These are phyloP conservation scores for Lagopus leucura DNA, from an alignment of 2,113 vertebrate genomes.

Conservation along the genomic window DNA sequence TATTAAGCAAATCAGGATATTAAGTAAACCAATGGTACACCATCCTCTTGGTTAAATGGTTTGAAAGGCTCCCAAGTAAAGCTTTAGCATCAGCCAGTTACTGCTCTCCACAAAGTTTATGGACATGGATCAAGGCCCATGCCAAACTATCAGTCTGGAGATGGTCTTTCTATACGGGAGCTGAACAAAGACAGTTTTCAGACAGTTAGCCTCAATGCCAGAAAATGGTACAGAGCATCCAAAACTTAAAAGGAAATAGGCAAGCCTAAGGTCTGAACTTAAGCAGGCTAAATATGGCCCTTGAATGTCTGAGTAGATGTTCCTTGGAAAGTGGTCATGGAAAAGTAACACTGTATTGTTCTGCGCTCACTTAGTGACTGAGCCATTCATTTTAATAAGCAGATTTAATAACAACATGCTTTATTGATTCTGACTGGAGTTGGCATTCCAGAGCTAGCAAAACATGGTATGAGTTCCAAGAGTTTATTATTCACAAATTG, in stretches of 20 bases:
- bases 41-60: background rate
- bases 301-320: background rate
- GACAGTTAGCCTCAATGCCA: background rate
- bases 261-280: background rate
- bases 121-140: background rate
- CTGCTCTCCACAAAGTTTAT: background rate
- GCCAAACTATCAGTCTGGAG: background rate
- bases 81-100: background rate
- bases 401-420: background rate
- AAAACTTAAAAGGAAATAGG: background rate
- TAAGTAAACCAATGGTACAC: background rate
- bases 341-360: background rate
- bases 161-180: background rate
- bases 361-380: background rate
- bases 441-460: background rate
- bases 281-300: background rate
- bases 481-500: background rate
- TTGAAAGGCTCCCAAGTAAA: background rate
- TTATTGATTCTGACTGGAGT: background rate
- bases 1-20: background rate
- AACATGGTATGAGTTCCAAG: background rate
- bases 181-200: background rate
- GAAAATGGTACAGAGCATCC: background rate
- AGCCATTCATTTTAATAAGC: background rate
- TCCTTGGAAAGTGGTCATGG: background rate